Evolutionary conservation across 2,888 invertebrate species (phyloP).

Genomic region (Amiota minor): DNA sequence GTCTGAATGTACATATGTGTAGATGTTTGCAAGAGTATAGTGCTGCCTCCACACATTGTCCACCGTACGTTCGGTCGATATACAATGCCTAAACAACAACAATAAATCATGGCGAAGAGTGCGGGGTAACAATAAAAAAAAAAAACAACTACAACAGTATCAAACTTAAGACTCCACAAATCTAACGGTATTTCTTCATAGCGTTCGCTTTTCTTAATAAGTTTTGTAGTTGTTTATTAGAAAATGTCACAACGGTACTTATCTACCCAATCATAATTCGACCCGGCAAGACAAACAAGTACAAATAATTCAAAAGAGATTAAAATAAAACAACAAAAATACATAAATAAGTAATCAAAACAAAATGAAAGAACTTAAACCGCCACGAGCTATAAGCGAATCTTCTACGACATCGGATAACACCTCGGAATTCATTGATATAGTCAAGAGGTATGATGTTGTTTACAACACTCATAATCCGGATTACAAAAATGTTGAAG

Average conservation of each 20-base stretch:
- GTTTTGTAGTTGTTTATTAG: neutral
- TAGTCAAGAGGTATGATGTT: constrained; percentile 71
- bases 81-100: no score
- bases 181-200: no score
- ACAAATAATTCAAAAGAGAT: neutral
- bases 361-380: constrained; percentile 62
- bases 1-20: constrained; percentile 7
- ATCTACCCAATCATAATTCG: no score
- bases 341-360: constrained; percentile 17
- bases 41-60: no score
- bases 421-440: constrained; percentile 72
- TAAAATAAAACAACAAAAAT: constrained; percentile 9
- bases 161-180: no score
- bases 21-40: neutral
- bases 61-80: no score
- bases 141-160: no score
- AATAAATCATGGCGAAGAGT: no score
- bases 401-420: constrained; percentile 71
- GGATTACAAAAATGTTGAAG: constrained; percentile 72
- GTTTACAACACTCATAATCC: constrained; percentile 73
- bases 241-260: no score
- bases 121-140: no score
- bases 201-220: neutral
- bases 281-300: neutral
- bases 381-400: constrained; percentile 68